These are phyloP conservation scores for Helleia helle DNA, from an alignment of 2,888 invertebrate genomes.

Conservation along the genomic window DNA sequence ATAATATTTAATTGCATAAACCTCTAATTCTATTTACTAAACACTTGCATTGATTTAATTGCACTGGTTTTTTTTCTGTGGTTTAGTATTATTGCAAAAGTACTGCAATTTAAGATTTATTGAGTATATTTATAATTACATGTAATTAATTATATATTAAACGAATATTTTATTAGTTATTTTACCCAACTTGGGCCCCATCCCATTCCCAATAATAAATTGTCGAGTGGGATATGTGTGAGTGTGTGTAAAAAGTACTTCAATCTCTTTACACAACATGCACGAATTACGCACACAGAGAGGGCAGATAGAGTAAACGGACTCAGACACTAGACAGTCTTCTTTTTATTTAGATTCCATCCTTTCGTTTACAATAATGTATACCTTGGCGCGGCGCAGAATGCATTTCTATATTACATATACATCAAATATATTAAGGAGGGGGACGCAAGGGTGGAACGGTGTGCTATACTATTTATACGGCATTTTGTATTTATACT, in stretches of 20 bases:
- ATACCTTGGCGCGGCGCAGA: conserved; percentile 25
- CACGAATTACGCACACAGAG: conserved; percentile 34
- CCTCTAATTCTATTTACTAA: background rate
- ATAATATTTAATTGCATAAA: background rate
- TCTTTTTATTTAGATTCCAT: conserved; percentile 53
- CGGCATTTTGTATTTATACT: conserved; percentile 12
- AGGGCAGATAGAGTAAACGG: conserved; percentile 26
- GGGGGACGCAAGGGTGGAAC: conserved; percentile 18
- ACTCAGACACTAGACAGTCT: conserved; percentile 40
- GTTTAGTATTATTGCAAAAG: background rate
- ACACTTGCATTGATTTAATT: background rate
- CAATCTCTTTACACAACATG: conserved; percentile 35
- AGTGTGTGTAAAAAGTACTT: conserved; percentile 31
- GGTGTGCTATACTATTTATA: conserved; percentile 15
- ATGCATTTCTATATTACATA: conserved; percentile 28
- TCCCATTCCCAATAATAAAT: conserved; percentile 41
- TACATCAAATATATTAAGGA: conserved; percentile 15
- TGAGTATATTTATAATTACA: background rate
- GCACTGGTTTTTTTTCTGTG: background rate
- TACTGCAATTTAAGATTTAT: background rate
- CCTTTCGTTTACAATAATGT: conserved; percentile 30
- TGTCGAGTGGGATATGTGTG: conserved; percentile 28
- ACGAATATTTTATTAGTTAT: conserved; percentile 19
- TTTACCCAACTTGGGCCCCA: conserved; percentile 39
- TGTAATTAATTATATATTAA: conserved; percentile 19